phyloP scores from a whole-genome alignment of 2,888 invertebrate species.

The Drosophila buzzatii region DNA sequence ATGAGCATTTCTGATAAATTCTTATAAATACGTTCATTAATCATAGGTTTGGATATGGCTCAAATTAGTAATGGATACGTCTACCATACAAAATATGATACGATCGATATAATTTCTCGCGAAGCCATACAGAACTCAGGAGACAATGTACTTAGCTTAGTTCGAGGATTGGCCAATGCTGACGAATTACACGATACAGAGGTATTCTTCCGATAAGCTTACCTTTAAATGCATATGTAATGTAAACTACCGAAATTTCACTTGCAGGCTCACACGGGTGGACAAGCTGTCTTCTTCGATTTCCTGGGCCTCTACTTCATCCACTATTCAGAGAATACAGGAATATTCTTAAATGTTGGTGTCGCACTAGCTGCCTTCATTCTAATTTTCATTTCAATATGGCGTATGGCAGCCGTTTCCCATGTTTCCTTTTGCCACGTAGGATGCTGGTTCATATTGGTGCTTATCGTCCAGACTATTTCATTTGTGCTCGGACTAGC shows the following conservation, averaged over 20 bases:
- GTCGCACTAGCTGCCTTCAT: slow-evolving; percentile 82
- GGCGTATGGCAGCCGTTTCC: slow-evolving; percentile 70
- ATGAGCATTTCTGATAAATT: background rate
- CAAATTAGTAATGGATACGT: slow-evolving; percentile 90
- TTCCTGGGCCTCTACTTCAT: slow-evolving; percentile 89
- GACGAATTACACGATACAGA: slow-evolving; percentile 72
- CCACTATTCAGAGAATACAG: slow-evolving; percentile 86
- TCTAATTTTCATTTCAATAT: slow-evolving; percentile 69
- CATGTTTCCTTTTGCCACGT: slow-evolving; percentile 30
- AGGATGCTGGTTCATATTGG: slow-evolving; percentile 54
- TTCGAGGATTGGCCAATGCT: slow-evolving; percentile 85
- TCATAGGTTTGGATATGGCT: slow-evolving; percentile 90
- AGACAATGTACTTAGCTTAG: slow-evolving; percentile 88
- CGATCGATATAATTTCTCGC: slow-evolving; percentile 86
- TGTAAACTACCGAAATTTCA: no score
- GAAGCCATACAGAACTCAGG: slow-evolving; percentile 91
- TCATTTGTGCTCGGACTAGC: slow-evolving; percentile 79
- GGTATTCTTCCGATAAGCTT: slow-evolving; percentile 16
- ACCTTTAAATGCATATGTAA: no score
- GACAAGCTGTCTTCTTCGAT: slow-evolving; percentile 89
- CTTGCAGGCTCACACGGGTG: slow-evolving; percentile 82
- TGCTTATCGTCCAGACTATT: slow-evolving; percentile 41
- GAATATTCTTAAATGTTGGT: slow-evolving; percentile 82
- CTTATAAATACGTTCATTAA: background rate
- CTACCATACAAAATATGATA: slow-evolving; percentile 91